A percentile compares a stretch with the other conserved stretches of the same genome.
These are phyloP conservation scores for Anseranas semipalmata DNA, from an alignment of 2,113 vertebrate species.

Conservation along the genomic window DNA sequence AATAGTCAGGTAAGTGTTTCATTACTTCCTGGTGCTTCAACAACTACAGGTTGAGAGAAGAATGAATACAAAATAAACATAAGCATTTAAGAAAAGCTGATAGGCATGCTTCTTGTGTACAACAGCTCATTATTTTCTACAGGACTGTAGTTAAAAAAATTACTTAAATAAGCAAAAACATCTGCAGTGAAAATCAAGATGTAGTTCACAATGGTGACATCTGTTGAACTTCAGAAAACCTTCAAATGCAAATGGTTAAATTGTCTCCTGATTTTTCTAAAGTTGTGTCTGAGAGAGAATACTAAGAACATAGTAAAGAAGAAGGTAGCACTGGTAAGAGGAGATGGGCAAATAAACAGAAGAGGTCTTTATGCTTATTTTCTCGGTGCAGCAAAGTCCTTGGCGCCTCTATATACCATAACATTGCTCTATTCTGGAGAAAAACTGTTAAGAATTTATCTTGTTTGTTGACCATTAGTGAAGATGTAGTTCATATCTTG, in stretches of 20 bases:
- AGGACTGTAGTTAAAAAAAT: not conserved
- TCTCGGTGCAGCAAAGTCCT: not conserved
- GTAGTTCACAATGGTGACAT: not conserved
- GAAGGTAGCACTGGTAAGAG: not conserved
- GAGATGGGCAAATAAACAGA: not conserved
- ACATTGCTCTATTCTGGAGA: not conserved
- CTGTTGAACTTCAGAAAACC: not conserved
- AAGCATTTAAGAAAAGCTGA: not conserved
- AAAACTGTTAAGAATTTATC: not conserved
- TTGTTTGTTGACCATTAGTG: not conserved
- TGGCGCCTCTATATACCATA: not conserved
- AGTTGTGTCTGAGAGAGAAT: not conserved
- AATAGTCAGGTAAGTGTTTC: conserved; percentile 88
- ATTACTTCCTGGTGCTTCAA: not conserved
- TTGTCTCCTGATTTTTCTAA: not conserved
- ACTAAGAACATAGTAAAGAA: not conserved
- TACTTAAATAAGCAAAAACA: not conserved
- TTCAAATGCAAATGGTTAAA: not conserved
- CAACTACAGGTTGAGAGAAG: not conserved
- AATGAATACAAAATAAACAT: not conserved
- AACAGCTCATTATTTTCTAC: not conserved
- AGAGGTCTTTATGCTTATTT: not conserved
- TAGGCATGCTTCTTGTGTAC: not conserved
- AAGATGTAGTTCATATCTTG: not conserved
- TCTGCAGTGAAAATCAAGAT: not conserved